Evolutionary conservation across 2,888 invertebrate species (phyloP), one percentile per base, ranked within the genome.

Genomic region (Erebia palarica): DNA sequence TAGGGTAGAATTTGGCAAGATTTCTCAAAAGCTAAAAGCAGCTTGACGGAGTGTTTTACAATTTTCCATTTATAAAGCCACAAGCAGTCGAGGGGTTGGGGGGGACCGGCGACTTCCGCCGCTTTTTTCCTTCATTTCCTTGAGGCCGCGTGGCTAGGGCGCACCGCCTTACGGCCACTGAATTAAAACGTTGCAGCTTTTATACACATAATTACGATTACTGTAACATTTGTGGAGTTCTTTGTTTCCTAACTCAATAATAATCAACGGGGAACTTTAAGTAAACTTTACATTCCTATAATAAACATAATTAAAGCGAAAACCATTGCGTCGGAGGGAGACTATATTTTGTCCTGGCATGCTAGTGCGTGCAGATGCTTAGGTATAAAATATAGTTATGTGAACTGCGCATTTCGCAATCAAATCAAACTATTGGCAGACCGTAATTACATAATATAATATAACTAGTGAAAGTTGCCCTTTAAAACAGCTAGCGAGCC

Each of bases 91-190:
- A 75, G 78, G 76, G 72, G 77, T 7, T 76, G 73, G 75, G 81
- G 81, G 84, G 82, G 13, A 13, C 47, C 47, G 80, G 78, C 83
- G 84, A 86, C 88, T 90, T 92, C 92, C 92, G 91, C 83, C 86
- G 88, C 90, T 90, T 93, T 92, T 92, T 93, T 92, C 91, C 89
- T 91, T 92, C 91, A 92, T 92, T 93, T 93, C 92, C 92, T 91
- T 83, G 81, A 86, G 86, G 88, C 90, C 88, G 89, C 87, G 88
- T 84, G 88, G 84, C 86, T 83, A 83, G 90, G 89, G 87, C 82
- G 83, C 76, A 82, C 85, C 88, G 82, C 90, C 89, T 87, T 80
- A 79, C 75, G 79, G 78, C 78, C 76, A 72, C 73, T 74, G 88
- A 91, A 91, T 91, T 91, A 90, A 91, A 91, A 87, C 82, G 86